Evolutionary conservation across 2,888 invertebrate species (phyloP).

Genomic region (Harpagoxenus sublaevis): DNA sequence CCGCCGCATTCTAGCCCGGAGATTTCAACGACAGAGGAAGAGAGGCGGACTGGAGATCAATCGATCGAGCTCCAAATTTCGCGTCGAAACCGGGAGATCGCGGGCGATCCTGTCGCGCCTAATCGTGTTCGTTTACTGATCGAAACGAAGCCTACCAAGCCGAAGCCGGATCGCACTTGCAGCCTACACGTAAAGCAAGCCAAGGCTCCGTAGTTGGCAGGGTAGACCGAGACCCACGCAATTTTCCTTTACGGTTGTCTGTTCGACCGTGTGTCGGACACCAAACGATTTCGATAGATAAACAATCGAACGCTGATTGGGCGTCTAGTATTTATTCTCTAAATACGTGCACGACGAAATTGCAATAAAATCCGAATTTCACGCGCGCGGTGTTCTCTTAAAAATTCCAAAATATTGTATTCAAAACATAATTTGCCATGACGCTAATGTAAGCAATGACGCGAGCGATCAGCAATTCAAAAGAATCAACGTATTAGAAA

Average conservation of each 20-base stretch:
- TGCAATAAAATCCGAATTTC: not conserved
- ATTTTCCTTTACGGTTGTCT: conserved; percentile 72
- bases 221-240: conserved; percentile 73
- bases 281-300: conserved; percentile 24
- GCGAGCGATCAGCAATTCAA: conserved; percentile 17
- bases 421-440: not conserved
- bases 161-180: conserved; percentile 65
- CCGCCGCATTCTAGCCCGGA: conserved; percentile 8
- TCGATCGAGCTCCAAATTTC: conserved; percentile 13
- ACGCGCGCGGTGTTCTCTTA: not conserved
- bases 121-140: conserved; percentile 72
- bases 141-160: conserved; percentile 49
- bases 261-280: not conserved
- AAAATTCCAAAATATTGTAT: not conserved
- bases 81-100: not conserved
- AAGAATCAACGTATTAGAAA: not conserved
- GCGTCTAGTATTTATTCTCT: not conserved
- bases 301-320: conserved; percentile 3
- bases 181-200: conserved; percentile 65
- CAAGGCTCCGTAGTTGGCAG: conserved; percentile 71
- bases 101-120: conserved; percentile 63
- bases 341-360: not conserved
- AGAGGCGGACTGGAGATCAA: not conserved
- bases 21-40: not conserved
- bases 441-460: not conserved